These are phyloP conservation scores for Silurus asotus DNA, from an alignment of 2,113 vertebrate genomes.

Conservation along the genomic window DNA sequence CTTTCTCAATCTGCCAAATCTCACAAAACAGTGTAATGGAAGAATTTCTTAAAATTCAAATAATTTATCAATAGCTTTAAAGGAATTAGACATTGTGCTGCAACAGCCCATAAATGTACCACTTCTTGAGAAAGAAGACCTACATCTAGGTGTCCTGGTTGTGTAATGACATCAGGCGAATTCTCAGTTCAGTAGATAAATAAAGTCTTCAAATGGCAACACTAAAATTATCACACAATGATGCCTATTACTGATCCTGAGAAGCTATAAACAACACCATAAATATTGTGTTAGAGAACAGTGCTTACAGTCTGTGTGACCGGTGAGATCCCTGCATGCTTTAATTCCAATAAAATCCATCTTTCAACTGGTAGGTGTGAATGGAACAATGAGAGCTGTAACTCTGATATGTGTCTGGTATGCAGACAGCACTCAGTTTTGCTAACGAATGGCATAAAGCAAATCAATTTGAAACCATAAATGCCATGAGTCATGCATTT, in stretches of 20 bases:
- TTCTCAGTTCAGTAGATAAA: not conserved
- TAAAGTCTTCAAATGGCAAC: conserved; percentile 22
- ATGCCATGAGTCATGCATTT: not conserved
- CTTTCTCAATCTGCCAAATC: not conserved
- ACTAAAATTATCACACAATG: conserved; percentile 23
- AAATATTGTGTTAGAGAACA: conserved; percentile 4
- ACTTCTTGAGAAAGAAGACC: not conserved
- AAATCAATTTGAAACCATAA: not conserved
- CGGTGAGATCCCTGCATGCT: conserved; percentile 1
- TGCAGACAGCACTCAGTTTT: not conserved
- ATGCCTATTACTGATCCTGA: not conserved
- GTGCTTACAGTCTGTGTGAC: not conserved
- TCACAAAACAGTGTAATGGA: not conserved
- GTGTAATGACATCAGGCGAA: not conserved
- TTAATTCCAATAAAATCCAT: conserved; percentile 32
- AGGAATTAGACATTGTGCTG: not conserved
- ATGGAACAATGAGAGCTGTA: not conserved
- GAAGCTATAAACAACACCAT: conserved; percentile 8
- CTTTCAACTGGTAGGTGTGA: conserved; percentile 22
- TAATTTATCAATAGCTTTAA: not conserved
- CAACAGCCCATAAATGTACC: not conserved
- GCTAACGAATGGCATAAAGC: not conserved
- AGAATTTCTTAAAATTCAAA: not conserved
- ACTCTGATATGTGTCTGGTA: conserved; percentile 20
- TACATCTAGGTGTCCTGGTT: not conserved